Evolutionary conservation across 2,797 vertebrate genomes (phyloP).

Genomic region (Sarcophilus harrisii): DNA sequence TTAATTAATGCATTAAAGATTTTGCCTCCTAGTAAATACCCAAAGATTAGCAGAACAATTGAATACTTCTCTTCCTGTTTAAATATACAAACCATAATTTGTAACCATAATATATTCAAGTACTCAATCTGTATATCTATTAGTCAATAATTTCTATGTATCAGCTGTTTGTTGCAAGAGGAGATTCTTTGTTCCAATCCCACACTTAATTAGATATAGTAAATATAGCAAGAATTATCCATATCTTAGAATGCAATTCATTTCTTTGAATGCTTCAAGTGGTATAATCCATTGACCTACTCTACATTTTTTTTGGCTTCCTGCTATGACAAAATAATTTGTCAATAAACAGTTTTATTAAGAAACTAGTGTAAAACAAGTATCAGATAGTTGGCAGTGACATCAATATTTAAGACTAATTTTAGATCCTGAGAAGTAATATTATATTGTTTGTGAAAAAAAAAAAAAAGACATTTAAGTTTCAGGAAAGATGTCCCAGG

Average conservation of each 20-base stretch:
- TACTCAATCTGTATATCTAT: neutral
- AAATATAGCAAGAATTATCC: neutral
- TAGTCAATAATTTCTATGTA: neutral
- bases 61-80: neutral
- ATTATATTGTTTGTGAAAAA: neutral
- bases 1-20: neutral
- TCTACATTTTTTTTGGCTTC: slow-evolving; percentile 63
- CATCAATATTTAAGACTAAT: slow-evolving; percentile 28
- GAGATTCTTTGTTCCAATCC: slow-evolving; percentile 27
- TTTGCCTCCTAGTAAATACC: neutral
- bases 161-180: neutral
- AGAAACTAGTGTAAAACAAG: slow-evolving; percentile 52
- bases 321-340: slow-evolving; percentile 61
- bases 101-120: neutral
- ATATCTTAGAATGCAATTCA: neutral
- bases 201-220: slow-evolving; percentile 26
- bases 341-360: slow-evolving; percentile 62
- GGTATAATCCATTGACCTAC: slow-evolving; percentile 45
- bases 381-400: slow-evolving; percentile 16
- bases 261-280: slow-evolving; percentile 62
- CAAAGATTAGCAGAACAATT: neutral
- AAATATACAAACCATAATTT: neutral
- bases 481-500: neutral
- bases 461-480: neutral
- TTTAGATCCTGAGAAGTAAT: slow-evolving; percentile 14